Conservation (phyloP, 2,888 invertebrate genomes). For the Tanypteryx hageni region DNA sequence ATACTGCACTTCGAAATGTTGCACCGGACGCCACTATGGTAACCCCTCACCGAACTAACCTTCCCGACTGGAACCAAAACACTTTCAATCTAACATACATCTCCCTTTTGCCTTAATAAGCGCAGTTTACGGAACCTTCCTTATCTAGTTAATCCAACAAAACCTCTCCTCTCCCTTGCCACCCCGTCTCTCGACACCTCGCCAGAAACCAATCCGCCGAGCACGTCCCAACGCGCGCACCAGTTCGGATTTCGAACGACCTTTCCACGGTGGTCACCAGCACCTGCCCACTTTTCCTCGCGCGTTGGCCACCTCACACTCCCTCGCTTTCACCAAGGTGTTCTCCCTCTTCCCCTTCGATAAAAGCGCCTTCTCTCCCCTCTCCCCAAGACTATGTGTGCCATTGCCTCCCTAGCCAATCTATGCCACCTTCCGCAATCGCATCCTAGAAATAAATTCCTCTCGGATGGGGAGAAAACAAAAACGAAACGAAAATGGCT, state of each 20-base stretch:
- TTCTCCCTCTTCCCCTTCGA: no score
- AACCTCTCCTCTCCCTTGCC: not conserved
- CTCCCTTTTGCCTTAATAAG: no score
- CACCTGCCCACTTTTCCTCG: conserved; percentile 28
- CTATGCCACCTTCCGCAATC: conserved; percentile 15
- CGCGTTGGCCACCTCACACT: not conserved
- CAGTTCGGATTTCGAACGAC: not conserved
- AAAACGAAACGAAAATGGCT: not conserved
- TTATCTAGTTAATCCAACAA: not conserved
- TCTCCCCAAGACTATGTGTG: not conserved
- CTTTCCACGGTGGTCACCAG: not conserved
- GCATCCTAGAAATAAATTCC: conserved; percentile 4
- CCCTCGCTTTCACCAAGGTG: no score
- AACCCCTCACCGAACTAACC: no score
- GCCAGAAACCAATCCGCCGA: conserved; percentile 3
- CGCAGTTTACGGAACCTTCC: no score
- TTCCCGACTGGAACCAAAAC: no score
- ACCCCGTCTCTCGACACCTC: not conserved
- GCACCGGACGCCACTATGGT: no score
- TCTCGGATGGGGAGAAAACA: not conserved
- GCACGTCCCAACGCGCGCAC: not conserved
- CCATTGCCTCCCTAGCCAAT: not conserved
- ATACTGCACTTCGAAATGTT: no score
- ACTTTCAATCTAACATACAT: no score
- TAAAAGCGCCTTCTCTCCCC: not conserved